These are phyloP conservation scores for Lampris megalopsis DNA, from an alignment of 2,113 vertebrate species.

Conservation along the genomic window DNA sequence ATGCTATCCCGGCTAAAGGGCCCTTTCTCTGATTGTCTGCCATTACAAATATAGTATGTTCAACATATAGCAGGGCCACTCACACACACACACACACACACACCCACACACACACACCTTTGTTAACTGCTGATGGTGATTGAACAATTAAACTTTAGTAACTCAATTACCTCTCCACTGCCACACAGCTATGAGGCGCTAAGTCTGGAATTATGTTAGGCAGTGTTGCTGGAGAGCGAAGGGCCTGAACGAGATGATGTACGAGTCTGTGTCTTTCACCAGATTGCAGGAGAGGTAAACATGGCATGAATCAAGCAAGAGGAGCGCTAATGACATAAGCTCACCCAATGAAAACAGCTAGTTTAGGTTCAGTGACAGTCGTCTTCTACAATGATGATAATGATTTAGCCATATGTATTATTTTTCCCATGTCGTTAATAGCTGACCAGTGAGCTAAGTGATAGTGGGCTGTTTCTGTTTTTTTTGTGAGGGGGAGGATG, in stretches of 20 bases:
- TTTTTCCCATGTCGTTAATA: conserved; percentile 36
- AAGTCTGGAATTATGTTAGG: conserved; percentile 66
- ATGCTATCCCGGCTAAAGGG: conserved; percentile 90
- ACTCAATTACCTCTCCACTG: conserved; percentile 80
- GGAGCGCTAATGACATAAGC: not conserved
- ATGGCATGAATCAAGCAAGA: not conserved
- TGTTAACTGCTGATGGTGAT: conserved; percentile 86
- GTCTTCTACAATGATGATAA: not conserved
- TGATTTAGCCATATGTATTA: not conserved
- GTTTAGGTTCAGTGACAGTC: not conserved
- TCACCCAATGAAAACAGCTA: not conserved
- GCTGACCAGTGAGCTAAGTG: conserved; percentile 36
- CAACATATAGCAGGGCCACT: conserved; percentile 71
- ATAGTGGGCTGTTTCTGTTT: conserved; percentile 60
- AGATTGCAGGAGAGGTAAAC: conserved; percentile 5
- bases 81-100: conserved; percentile 31
- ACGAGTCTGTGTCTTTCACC: conserved; percentile 34
- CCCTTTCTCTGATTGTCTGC: conserved; percentile 95
- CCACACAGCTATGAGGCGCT: conserved; percentile 71
- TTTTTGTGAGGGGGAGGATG: conserved; percentile 16
- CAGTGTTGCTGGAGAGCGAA: conserved; percentile 54
- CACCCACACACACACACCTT: conserved; percentile 81
- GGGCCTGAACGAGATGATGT: conserved; percentile 37
- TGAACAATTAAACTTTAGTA: conserved; percentile 93
- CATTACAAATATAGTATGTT: conserved; percentile 89